Evolutionary conservation across 2,797 vertebrate genomes (phyloP).

Genomic region (Nasua narica): DNA sequence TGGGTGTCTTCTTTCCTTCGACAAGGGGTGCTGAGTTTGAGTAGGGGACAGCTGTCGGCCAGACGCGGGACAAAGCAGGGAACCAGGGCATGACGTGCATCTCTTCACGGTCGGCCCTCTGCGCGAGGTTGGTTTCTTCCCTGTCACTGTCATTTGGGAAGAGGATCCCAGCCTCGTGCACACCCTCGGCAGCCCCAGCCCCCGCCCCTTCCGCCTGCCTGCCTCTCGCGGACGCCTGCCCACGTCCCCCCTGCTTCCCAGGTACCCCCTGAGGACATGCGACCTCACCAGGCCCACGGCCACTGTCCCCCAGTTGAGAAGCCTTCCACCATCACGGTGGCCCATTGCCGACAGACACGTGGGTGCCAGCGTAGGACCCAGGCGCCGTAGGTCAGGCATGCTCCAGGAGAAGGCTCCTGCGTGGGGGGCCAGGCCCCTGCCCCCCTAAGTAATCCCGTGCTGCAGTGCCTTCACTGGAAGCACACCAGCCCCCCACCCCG

Average conservation of each 20-base stretch:
- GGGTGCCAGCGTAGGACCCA: background rate
- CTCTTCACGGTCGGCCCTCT: background rate
- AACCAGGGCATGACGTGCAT: background rate
- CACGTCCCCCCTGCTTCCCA: rapidly evolving
- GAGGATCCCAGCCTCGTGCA: background rate
- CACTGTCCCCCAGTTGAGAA: background rate
- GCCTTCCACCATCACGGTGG: rapidly evolving
- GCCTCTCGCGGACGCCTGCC: background rate
- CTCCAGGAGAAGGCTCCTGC: background rate
- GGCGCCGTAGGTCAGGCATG: background rate
- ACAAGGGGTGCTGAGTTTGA: background rate
- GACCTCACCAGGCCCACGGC: background rate
- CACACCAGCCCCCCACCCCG: background rate
- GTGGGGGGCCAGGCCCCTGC: background rate
- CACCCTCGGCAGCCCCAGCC: background rate
- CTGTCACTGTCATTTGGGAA: background rate
- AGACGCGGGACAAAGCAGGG: background rate
- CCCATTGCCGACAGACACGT: rapidly evolving
- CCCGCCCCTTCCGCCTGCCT: background rate
- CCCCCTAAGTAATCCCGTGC: rapidly evolving
- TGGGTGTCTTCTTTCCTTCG: background rate
- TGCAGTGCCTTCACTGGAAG: rapidly evolving
- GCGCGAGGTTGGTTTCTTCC: background rate
- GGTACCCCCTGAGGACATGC: background rate
- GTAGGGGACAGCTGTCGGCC: background rate